phyloP scores from a whole-genome alignment of 35 echinoderm and acorn worm genomes.

The Eucidaris tribuloides region DNA sequence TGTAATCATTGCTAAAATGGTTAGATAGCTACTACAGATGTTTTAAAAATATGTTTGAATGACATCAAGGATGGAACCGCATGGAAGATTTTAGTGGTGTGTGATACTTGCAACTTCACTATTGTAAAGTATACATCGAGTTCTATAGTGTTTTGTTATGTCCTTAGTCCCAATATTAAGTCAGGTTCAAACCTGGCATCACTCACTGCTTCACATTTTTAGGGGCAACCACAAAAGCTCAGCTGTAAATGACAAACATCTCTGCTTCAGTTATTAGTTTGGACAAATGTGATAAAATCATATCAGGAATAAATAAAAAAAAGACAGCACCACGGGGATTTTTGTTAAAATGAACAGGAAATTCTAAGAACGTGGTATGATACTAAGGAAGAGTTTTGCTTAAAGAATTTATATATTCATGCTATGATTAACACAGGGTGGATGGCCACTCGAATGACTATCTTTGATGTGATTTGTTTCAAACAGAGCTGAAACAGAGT shows the following conservation, averaged over 20 bases:
- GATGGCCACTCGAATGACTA: not conserved
- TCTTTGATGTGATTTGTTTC: slow-evolving; percentile 13
- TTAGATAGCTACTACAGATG: not conserved
- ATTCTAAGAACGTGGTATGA: not conserved
- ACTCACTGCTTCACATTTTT: no score
- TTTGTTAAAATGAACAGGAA: no score
- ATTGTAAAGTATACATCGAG: not conserved
- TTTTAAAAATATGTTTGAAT: not conserved
- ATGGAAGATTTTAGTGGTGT: not conserved
- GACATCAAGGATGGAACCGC: not conserved
- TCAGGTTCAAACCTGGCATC: no score
- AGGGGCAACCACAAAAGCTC: no score
- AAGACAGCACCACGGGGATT: no score
- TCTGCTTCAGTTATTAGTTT: no score
- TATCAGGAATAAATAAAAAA: not conserved
- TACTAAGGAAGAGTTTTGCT: not conserved
- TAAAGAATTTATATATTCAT: not conserved
- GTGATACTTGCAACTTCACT: not conserved
- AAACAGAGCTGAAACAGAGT: slow-evolving; percentile 75
- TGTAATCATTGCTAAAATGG: not conserved
- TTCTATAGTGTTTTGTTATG: not conserved
- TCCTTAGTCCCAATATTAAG: no score
- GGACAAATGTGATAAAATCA: not conserved
- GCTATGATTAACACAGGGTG: not conserved
- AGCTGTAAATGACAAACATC: no score